Evolutionary conservation across 1,140 invertebrate genomes (phyloP), one percentile per base, ranked within the genome.

Genomic region (Dendroctonus ponderosae): DNA sequence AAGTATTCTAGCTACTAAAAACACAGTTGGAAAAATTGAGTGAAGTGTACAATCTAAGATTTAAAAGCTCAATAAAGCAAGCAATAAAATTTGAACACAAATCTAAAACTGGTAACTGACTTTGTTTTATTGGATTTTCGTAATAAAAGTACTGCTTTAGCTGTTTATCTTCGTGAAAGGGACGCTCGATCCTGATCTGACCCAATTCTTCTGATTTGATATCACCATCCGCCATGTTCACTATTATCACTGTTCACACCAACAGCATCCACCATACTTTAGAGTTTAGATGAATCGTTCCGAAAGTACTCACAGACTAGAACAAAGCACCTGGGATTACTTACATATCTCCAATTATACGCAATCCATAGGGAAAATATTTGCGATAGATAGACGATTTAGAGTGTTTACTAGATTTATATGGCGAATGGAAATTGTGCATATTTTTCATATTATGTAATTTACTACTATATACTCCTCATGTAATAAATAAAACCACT

Each of bases 131-230:
- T 3, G 82, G 82, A 65, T 82, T 81, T 62, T 86, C 81, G 73
- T 87, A 88, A 44, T 84, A 79, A 49, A 84, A 85, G 73, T 85
- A 81, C 68, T 82, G 78, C 70, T 86, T 84, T 14, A 88, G 75
- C 5, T 82, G 78, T 61, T 87, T 83, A 68, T 87, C 85, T 62
- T 87, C 82, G 70, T 87, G 87, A 3, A 87, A 76, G 5, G 85
- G 82, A 26, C 87, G 76, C 15, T 78, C 74, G 14, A 76, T 76
- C 52, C 72, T 69, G 26, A 77, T 72, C 42, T 71, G 71, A n/a
- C 53, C 41, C 39, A 59, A 43, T 12, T 59, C 64, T 9, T 65
- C 62, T 14, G 26, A 26, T 26, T 26, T 26, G 26, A 26, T 26
- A 2, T 26, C 26, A 26, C 26, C 14, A 49, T 50, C 26, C 38